A percentile compares a stretch with the other conserved stretches of the same genome.
Conservation (phyloP, 1,140 invertebrate species). For the Bursaphelenchus mucronatus region DNA sequence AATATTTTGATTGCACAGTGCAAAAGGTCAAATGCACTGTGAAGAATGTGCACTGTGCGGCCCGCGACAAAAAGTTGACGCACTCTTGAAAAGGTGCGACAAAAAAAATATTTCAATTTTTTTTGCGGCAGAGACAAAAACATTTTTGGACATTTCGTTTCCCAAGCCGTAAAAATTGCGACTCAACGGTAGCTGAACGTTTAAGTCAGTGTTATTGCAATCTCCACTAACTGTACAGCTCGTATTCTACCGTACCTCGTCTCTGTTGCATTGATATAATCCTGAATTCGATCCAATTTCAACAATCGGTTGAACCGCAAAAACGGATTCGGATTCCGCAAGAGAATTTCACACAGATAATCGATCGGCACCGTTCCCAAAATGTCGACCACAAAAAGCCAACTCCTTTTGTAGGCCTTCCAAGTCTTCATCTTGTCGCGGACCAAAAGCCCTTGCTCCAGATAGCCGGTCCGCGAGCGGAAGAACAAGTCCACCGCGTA, state of each 20-base stretch:
- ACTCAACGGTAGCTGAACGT: conserved; percentile 1
- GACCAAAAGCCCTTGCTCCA: conserved; percentile 87
- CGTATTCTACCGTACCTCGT: conserved; percentile 25
- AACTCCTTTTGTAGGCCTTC: conserved; percentile 22
- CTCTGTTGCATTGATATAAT: conserved; percentile 34
- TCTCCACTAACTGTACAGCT: background rate
- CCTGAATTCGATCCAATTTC: conserved; percentile 23
- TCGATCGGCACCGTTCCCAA: conserved; percentile 61
- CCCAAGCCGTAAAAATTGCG: too few relatives aligned
- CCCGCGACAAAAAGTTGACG: too few relatives aligned
- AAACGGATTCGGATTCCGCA: conserved; percentile 34
- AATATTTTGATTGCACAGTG: too few relatives aligned
- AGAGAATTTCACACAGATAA: conserved; percentile 31
- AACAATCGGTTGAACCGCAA: conserved; percentile 35
- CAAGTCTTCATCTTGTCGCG: conserved; percentile 70
- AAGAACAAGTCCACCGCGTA: conserved; percentile 81
- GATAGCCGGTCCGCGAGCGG: conserved; percentile 82
- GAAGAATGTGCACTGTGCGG: too few relatives aligned
- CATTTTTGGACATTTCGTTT: background rate
- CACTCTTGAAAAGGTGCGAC: too few relatives aligned
- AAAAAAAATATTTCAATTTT: too few relatives aligned
- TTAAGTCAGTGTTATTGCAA: background rate
- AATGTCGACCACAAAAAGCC: conserved; percentile 21
- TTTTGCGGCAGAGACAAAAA: background rate
- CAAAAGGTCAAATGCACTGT: too few relatives aligned